These are phyloP conservation scores for Planococcus citri DNA, from an alignment of 1,140 invertebrate genomes.

Conservation along the genomic window DNA sequence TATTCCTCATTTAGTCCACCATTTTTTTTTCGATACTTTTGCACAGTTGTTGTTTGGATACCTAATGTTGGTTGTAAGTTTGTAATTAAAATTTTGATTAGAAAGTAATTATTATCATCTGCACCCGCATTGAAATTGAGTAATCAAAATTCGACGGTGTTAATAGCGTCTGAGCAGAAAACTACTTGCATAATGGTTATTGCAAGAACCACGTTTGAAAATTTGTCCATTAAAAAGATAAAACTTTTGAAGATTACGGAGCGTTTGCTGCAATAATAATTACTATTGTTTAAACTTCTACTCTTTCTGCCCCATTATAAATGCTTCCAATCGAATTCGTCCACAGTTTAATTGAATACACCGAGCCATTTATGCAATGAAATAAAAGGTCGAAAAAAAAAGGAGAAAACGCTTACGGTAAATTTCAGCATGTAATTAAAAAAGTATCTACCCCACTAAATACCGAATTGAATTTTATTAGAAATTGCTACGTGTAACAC, in stretches of 20 bases:
- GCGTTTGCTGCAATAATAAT: not conserved
- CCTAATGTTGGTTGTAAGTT: not conserved
- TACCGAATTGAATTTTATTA: not conserved
- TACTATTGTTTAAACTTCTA: conserved; percentile 4
- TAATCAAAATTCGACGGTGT: not conserved
- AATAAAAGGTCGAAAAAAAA: too few relatives aligned
- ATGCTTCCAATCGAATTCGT: not conserved
- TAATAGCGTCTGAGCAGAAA: not conserved
- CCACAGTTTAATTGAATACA: not conserved
- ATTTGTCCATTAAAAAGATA: conserved; percentile 4
- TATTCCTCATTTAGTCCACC: too few relatives aligned
- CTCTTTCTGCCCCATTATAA: not conserved
- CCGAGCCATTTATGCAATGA: not conserved
- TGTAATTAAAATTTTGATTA: conserved; percentile 8
- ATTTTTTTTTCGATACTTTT: too few relatives aligned
- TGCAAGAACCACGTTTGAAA: not conserved
- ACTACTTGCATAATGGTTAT: not conserved
- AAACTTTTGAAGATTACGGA: conserved; percentile 3
- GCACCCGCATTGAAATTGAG: not conserved
- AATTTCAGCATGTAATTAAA: not conserved
- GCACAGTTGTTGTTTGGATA: too few relatives aligned
- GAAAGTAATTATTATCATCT: conserved; percentile 4
- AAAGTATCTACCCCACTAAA: not conserved
- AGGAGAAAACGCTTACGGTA: not conserved
- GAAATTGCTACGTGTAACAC: not conserved